Evolutionary conservation across 2,113 vertebrate genomes (phyloP), one percentile per base, ranked within the genome.

Genomic region (Lucifuga dentata): DNA sequence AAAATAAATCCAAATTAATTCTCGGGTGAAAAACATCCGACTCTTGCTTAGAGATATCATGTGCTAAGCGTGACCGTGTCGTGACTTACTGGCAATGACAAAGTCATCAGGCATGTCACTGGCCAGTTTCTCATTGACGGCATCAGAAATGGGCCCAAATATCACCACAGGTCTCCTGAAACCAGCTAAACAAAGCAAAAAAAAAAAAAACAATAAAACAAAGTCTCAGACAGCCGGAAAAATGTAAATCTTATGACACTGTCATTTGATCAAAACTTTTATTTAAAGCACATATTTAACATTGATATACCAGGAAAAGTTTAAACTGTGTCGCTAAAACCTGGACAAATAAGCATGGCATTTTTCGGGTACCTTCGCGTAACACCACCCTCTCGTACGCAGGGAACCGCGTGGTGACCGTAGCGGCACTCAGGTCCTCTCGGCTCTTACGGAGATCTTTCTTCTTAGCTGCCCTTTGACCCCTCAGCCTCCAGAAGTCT

Each of bases 401-500:
- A 0, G 97, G 96, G 88, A 99, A 99, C 46, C 93, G 94, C 1
- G 98, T 98, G 89, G 90, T 85, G 26, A 97, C 90, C 0, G 94
- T 94, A 1, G 85, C 66, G 0, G 93, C 93, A 0, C 90, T 94
- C 23, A 96, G 88, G 64, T 99, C 98, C 76, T 99, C 98, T 44
- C 97, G 90, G 73, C 95, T 98, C 82, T 99, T 99, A 29, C 95
- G 93, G 1, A 98, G 68, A 68, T 99, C 98, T 81, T 98, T 99
- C 82, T 98, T 99, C 57, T 89, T 91, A 2, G 93, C 97, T 1
- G 97, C 95, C 26, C 97, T 92, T 89, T 99, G 98, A 77, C 95
- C 98, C 10, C 98, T 93, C 60, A 95, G 94, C 81, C 97, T 95
- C 98, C 98, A 99, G 91, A 99, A 99, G 81, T 99, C 98, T 43